These are phyloP conservation scores for Pocillopora meandrina DNA, from an alignment of 92 coral and sea anemone species.

Conservation along the genomic window DNA sequence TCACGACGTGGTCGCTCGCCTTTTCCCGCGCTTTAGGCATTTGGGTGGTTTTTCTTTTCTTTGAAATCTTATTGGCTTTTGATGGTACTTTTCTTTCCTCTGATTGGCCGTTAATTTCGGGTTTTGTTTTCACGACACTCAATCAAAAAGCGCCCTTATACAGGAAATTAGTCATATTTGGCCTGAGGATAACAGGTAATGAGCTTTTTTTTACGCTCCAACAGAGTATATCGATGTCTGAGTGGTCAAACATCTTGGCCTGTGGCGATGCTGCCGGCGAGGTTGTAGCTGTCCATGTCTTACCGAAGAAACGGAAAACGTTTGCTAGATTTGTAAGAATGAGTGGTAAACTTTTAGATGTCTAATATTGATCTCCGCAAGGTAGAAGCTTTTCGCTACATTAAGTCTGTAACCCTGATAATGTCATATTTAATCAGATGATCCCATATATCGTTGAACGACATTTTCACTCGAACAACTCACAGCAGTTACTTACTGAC, in stretches of 20 bases:
- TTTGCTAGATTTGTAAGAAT: conserved; percentile 38
- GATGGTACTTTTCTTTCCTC: background rate
- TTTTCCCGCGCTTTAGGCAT: no score
- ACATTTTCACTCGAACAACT: no score
- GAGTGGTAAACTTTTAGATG: background rate
- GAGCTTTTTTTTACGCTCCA: background rate
- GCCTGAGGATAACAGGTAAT: no score
- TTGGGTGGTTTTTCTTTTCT: no score
- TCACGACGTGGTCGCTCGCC: no score
- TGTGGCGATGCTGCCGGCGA: conserved; percentile 79
- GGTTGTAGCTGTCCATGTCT: conserved; percentile 12
- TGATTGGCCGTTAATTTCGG: background rate
- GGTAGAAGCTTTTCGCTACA: background rate
- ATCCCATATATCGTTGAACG: no score
- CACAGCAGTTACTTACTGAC: no score
- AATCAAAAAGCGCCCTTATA: no score
- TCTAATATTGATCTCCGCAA: background rate
- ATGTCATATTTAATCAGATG: no score
- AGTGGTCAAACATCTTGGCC: conserved; percentile 56
- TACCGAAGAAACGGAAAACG: background rate
- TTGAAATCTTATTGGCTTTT: background rate
- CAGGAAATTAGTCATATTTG: no score
- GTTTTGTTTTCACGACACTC: no score
- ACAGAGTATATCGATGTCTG: conserved; percentile 51
- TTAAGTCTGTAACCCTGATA: no score